phyloP scores from a whole-genome alignment of 2,888 invertebrate genomes.

The Drosophila dives region DNA sequence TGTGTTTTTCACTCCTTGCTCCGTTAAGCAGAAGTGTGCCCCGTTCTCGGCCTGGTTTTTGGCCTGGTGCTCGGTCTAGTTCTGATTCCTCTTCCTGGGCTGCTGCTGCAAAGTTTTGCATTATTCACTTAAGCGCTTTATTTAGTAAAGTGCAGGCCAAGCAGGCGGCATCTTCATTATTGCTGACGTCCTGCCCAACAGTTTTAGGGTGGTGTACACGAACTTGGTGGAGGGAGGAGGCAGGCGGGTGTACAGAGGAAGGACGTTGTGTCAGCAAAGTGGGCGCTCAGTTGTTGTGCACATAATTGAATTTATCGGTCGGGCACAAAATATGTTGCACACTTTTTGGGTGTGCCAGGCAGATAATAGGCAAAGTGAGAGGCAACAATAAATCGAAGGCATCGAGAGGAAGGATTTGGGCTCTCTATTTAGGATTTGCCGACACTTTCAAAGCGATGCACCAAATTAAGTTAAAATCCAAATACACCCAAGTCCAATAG shows the following conservation, averaged over 20 bases:
- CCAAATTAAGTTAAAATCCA: constrained; percentile 12
- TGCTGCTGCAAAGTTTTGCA: constrained; percentile 75
- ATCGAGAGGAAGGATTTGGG: constrained; percentile 8
- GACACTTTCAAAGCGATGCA: constrained; percentile 4
- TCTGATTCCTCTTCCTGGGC: constrained; percentile 28
- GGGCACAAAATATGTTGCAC: constrained; percentile 62
- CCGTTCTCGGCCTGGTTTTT: constrained; percentile 8
- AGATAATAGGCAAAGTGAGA: constrained; percentile 19
- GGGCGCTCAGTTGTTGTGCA: constrained; percentile 58
- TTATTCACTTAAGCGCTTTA: constrained; percentile 81
- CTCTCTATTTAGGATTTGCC: constrained; percentile 4
- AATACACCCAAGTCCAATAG: background rate
- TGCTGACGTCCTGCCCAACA: constrained; percentile 59
- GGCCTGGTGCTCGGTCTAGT: constrained; percentile 5
- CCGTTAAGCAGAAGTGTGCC: constrained; percentile 1
- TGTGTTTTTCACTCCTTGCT: background rate
- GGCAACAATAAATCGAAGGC: constrained; percentile 28
- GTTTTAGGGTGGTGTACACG: background rate
- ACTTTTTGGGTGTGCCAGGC: constrained; percentile 14
- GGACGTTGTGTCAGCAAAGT: constrained; percentile 35
- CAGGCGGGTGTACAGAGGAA: background rate
- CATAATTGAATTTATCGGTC: constrained; percentile 77
- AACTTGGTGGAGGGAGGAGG: background rate
- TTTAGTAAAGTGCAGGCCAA: constrained; percentile 65
- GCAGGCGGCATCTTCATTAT: constrained; percentile 66